Evolutionary conservation across 2,888 invertebrate species (phyloP).

Genomic region (Ditula angustiorana): DNA sequence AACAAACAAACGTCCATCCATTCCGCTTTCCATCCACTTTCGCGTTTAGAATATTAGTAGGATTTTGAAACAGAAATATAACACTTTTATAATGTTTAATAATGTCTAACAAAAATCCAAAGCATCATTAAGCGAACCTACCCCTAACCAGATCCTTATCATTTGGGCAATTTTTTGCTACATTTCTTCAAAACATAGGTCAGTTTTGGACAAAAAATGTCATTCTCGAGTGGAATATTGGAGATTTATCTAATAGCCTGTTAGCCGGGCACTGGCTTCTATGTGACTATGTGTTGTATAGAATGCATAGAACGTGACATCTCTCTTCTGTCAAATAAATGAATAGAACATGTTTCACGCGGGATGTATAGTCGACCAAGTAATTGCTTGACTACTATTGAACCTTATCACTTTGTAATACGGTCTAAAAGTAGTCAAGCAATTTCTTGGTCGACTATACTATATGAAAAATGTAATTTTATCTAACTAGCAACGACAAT

Average conservation of each 20-base stretch:
- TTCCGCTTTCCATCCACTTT: too few relatives aligned
- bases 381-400: too few relatives aligned
- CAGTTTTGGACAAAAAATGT: conserved; percentile 50
- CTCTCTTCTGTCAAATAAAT: conserved; percentile 1
- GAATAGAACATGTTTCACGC: too few relatives aligned
- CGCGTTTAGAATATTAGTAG: too few relatives aligned
- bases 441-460: too few relatives aligned
- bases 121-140: conserved; percentile 16
- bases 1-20: too few relatives aligned
- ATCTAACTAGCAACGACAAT: too few relatives aligned
- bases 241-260: conserved; percentile 38
- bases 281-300: not conserved
- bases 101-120: not conserved
- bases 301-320: conserved; percentile 16
- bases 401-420: too few relatives aligned
- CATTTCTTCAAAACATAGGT: conserved; percentile 57
- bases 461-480: too few relatives aligned
- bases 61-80: too few relatives aligned
- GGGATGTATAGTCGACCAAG: too few relatives aligned
- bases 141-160: conserved; percentile 46
- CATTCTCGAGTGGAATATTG: conserved; percentile 36
- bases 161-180: conserved; percentile 49
- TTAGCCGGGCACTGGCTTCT: conserved; percentile 2
- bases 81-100: not conserved
- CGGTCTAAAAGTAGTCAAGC: too few relatives aligned